Base-by-base conservation (phyloP, 1,140 invertebrate genomes). In the Bactericera cockerelli region DNA sequence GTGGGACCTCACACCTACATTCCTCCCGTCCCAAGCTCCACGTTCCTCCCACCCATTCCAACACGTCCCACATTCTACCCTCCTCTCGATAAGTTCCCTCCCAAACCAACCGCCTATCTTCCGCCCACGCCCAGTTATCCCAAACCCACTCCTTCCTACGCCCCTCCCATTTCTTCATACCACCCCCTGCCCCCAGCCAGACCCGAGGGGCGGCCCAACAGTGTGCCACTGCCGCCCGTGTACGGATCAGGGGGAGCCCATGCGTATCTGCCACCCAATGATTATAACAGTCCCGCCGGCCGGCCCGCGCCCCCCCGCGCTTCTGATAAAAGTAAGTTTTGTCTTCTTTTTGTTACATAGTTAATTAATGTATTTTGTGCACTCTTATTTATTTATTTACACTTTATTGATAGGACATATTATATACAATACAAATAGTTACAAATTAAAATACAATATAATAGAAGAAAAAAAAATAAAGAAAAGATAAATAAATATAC, bases 261-360 rank as follows among this genome's bases (percentile, higher is more conserved):
- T 53, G 55, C 39, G 22, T 60, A 60, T 56, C 28, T 56, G 13
- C 59, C 59, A 3, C 49, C 59, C 14, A 54, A 22, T 25, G 16
- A 26, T n/a, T 36, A 33, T 33, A 31, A 25, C 38, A 49, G 31
- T 22, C 31, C 26, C 36, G 39, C 49, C 26, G 25, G 25, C 56
- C 39, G 25, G 26, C 38, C 53, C 31, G 26, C 26, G 11, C 28
- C 26, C 1, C 55, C 55, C n/a, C 16, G 53, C 3, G 54, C 59
- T 28, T 57, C 26, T 2, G 59, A 61, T 57, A 28, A 61, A 61
- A 36, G 59, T 61, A 61, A 61, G 55, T 56, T 11, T 1, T 33
- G 26, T 33, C 38, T 16, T 53, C 19, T 10, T 36, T 10, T 36
- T 36, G 10, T 10, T 36, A 36, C 10, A 36, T n/a, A n/a, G n/a